These are phyloP conservation scores for Protaetia brevitarsis DNA, from an alignment of 1,140 invertebrate genomes.

Conservation along the genomic window DNA sequence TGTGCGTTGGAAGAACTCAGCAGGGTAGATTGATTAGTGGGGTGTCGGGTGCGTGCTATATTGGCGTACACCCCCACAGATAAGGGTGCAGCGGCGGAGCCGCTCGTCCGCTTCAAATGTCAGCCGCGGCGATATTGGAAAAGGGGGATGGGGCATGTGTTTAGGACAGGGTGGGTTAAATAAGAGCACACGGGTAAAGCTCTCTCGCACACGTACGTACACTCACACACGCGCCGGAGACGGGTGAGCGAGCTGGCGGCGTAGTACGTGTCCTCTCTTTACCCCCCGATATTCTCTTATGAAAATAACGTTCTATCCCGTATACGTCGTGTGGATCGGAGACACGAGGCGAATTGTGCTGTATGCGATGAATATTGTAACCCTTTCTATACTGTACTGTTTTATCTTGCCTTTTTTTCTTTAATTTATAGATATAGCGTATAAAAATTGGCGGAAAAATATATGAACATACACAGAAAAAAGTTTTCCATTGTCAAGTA, in stretches of 20 bases:
- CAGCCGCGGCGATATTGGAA: conserved; percentile 33
- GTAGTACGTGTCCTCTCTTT: background rate
- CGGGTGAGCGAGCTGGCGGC: background rate
- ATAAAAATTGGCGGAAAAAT: no score
- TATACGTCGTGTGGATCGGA: background rate
- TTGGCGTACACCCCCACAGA: conserved; percentile 36
- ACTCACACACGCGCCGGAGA: background rate
- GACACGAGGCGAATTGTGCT: background rate
- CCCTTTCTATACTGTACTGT: background rate
- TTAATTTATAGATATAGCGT: no score
- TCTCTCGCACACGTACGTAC: conserved; percentile 21
- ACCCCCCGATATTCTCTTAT: conserved; percentile 5
- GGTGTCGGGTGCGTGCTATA: conserved; percentile 38
- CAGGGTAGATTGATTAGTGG: conserved; percentile 40
- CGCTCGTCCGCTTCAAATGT: conserved; percentile 37
- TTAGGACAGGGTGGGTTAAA: conserved; percentile 32
- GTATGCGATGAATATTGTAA: conserved; percentile 7
- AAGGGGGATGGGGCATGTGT: conserved; percentile 28
- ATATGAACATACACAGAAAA: no score
- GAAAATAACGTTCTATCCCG: conserved; percentile 12
- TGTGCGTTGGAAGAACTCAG: conserved; percentile 30
- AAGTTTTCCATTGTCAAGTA: no score
- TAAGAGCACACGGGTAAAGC: conserved; percentile 25
- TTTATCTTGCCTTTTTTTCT: background rate
- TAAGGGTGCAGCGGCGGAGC: conserved; percentile 35